These are phyloP conservation scores for Calliphora vicina DNA, from an alignment of 1,140 invertebrate genomes.

Conservation along the genomic window DNA sequence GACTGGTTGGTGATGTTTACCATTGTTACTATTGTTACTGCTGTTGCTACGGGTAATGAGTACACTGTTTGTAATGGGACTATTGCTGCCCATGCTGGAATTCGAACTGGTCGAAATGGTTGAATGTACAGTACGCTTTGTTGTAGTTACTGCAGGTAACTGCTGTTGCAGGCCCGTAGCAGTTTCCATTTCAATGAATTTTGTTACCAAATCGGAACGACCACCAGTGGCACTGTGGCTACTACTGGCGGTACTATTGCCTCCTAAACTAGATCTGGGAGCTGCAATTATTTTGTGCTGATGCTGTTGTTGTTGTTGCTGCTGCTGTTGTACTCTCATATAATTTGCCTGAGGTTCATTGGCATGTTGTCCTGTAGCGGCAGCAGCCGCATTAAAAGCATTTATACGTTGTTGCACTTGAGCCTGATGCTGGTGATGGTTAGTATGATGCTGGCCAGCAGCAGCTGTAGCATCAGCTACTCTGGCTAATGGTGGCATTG, in stretches of 20 bases:
- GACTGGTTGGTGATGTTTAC: conserved; percentile 33
- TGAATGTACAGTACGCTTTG: conserved; percentile 29
- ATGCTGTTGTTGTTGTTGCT: conserved; percentile 41
- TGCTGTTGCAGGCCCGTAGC: background rate
- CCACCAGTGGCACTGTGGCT: too few species aligned
- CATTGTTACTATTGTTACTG: conserved; percentile 40
- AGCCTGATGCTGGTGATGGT: conserved; percentile 47
- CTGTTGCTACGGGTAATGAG: conserved; percentile 16
- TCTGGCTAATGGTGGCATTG: conserved; percentile 56
- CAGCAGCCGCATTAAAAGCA: conserved; percentile 57
- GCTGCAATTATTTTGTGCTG: conserved; percentile 42
- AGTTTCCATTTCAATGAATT: conserved; percentile 58
- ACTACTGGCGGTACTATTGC: background rate
- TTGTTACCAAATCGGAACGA: conserved; percentile 51
- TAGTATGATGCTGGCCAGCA: conserved; percentile 11
- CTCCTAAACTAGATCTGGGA: conserved; percentile 43
- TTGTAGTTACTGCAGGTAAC: background rate
- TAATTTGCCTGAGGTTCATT: conserved; percentile 31
- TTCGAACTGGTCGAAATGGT: conserved; percentile 36
- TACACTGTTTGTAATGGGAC: conserved; percentile 27
- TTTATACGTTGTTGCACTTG: conserved; percentile 60
- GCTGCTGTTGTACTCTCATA: conserved; percentile 49
- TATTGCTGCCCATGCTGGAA: conserved; percentile 36
- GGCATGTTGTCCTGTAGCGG: conserved; percentile 40
- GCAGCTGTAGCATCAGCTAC: background rate